Percentiles rank a stretch among this genome's conserved stretches.
Conservation (phyloP, 2,888 invertebrate species). For the Antheraea assamensis region DNA sequence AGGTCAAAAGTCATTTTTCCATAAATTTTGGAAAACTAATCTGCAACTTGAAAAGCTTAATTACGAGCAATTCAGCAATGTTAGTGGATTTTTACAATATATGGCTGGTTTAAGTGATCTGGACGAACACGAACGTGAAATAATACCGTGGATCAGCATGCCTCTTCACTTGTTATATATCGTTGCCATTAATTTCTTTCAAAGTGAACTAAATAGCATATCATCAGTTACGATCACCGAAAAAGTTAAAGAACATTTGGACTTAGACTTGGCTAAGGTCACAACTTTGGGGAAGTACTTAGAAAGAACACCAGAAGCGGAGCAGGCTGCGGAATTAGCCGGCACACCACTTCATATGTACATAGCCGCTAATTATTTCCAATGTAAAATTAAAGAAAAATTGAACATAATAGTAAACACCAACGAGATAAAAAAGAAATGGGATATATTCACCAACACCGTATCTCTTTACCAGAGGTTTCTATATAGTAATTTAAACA, state of each 20-base stretch:
- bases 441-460: slow-evolving; percentile 37
- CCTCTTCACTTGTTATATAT: slow-evolving; percentile 42
- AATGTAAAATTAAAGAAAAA: slow-evolving; percentile 38
- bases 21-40: slow-evolving; percentile 44
- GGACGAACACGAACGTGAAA: slow-evolving; percentile 29
- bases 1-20: slow-evolving; percentile 38
- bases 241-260: slow-evolving; percentile 36
- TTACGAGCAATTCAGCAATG: slow-evolving; percentile 43
- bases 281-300: slow-evolving; percentile 36
- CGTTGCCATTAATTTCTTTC: slow-evolving; percentile 35
- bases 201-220: slow-evolving; percentile 40
- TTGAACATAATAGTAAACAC: slow-evolving; percentile 34
- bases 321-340: slow-evolving; percentile 36
- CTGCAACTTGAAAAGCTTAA: slow-evolving; percentile 42
- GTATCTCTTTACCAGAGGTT: slow-evolving; percentile 38
- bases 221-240: slow-evolving; percentile 36
- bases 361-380: slow-evolving; percentile 45
- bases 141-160: slow-evolving; percentile 40
- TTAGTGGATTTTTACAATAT: slow-evolving; percentile 37
- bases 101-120: slow-evolving; percentile 27
- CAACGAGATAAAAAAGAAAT: slow-evolving; percentile 32
- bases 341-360: slow-evolving; percentile 51
- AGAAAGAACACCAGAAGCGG: slow-evolving; percentile 33
- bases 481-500: slow-evolving; percentile 39
- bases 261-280: slow-evolving; percentile 33